Evolutionary conservation across 1,140 invertebrate species (phyloP), one percentile per base, ranked within the genome.

Genomic region (Telenomus remus): DNA sequence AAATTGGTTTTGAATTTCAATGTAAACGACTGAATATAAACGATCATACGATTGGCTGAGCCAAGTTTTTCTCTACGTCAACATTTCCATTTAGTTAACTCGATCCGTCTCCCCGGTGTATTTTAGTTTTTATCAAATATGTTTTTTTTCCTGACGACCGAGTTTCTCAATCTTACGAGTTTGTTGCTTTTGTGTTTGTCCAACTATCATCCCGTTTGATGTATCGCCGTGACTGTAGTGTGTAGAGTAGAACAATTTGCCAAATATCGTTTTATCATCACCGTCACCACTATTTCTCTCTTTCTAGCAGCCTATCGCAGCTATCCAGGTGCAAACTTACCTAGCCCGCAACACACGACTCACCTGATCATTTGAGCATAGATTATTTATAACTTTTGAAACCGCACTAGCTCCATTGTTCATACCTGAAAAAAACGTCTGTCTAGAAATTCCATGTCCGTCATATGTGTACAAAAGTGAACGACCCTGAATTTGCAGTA

Each of bases 241-340:
- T 84, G 82, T 87, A 88, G 85, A 84, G 85, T 87, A 87, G 86
- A n/a, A 82, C 82, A 80, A 85, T 83, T 79, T 84, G 83, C 84
- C 83, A 85, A 64, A 86, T 81, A 84, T 87, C 82, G 85, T 84
- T 85, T 87, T 85, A 84, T 86, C 81, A 84, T 86, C 85, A 87
- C 86, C 83, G 81, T 86, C 85, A 87, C 87, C 84, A 88, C 86
- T 88, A 85, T 87, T 87, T 88, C 84, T 88, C 81, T 88, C 85
- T 88, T 88, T 88, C 85, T 87, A 87, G 86, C 86, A 87, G 86
- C 86, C 87, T 88, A 87, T 88, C 86, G 87, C 87, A 88, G 86
- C 85, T 86, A 86, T 81, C 84, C 85, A 87, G 87, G 86, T 88
- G 87, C 87, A 88, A 87, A 86, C 82, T 83, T 81, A 85, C 80